Conservation (phyloP, 2,888 invertebrate species). For the Dugesia japonica region DNA sequence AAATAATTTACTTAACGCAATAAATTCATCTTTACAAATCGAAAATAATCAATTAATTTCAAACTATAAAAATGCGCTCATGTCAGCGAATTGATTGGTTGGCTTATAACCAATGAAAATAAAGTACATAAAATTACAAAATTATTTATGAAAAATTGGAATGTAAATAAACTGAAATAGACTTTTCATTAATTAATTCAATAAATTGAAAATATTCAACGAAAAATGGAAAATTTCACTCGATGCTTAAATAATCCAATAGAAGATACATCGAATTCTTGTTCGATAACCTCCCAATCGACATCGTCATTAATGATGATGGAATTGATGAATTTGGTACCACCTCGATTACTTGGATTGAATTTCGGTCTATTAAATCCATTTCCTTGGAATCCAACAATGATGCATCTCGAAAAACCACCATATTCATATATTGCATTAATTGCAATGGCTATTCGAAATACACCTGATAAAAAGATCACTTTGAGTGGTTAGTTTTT, state of each 20-base stretch:
- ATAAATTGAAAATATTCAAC: too few relatives aligned
- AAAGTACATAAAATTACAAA: background rate
- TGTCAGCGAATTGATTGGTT: background rate
- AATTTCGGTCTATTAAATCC: slow-evolving; percentile 10
- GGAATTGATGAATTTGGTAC: background rate
- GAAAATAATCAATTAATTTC: background rate
- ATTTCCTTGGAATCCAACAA: slow-evolving; percentile 12
- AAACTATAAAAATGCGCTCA: background rate
- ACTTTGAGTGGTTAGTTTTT: slow-evolving; percentile 44
- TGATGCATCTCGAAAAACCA: slow-evolving; percentile 44
- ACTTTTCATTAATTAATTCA: too few relatives aligned
- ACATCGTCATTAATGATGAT: background rate
- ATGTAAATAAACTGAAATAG: background rate
- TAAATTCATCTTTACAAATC: background rate
- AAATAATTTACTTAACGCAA: too few relatives aligned
- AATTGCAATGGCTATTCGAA: slow-evolving; percentile 50
- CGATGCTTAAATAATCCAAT: background rate
- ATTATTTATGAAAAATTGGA: background rate
- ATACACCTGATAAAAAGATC: slow-evolving; percentile 47
- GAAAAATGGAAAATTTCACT: slow-evolving; percentile 1
- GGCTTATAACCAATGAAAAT: background rate
- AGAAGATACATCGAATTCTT: background rate
- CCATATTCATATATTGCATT: slow-evolving; percentile 49
- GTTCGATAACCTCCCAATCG: background rate
- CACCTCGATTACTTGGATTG: background rate